phyloP scores from a whole-genome alignment of 2,113 vertebrate genomes.

The Rousettus leschenaultii region DNA sequence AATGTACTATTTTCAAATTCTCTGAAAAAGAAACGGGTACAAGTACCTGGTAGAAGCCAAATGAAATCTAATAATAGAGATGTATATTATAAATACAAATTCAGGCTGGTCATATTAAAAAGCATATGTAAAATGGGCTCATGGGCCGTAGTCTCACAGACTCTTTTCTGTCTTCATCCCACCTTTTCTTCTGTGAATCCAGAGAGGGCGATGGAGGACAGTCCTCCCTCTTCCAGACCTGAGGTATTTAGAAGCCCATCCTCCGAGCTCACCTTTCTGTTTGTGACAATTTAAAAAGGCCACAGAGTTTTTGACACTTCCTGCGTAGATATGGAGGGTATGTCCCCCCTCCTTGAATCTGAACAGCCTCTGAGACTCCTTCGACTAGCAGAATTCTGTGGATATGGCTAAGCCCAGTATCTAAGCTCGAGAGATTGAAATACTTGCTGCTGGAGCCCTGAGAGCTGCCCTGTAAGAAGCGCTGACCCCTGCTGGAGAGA shows the following conservation, averaged over 20 bases:
- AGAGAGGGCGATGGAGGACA: neutral
- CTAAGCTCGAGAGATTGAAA: neutral
- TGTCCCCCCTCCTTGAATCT: neutral
- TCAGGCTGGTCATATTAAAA: neutral
- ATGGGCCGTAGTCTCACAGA: neutral
- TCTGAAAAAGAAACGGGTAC: slow-evolving; percentile 15
- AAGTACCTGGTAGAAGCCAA: neutral
- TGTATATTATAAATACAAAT: neutral
- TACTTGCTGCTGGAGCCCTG: neutral
- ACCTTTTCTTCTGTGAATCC: neutral
- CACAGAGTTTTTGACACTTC: neutral
- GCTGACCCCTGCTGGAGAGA: neutral
- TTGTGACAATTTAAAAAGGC: neutral
- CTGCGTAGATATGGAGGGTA: neutral
- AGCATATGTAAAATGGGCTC: neutral
- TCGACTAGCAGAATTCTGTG: neutral
- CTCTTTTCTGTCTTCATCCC: neutral
- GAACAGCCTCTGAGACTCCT: neutral
- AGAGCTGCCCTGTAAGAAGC: neutral
- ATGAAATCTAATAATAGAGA: neutral
- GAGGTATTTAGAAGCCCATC: neutral
- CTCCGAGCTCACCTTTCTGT: neutral
- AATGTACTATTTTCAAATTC: slow-evolving; percentile 21
- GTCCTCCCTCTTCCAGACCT: neutral
- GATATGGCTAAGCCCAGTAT: neutral